Evolutionary conservation across 1,140 invertebrate genomes (phyloP).

Genomic region (Coenobita brevimanus): DNA sequence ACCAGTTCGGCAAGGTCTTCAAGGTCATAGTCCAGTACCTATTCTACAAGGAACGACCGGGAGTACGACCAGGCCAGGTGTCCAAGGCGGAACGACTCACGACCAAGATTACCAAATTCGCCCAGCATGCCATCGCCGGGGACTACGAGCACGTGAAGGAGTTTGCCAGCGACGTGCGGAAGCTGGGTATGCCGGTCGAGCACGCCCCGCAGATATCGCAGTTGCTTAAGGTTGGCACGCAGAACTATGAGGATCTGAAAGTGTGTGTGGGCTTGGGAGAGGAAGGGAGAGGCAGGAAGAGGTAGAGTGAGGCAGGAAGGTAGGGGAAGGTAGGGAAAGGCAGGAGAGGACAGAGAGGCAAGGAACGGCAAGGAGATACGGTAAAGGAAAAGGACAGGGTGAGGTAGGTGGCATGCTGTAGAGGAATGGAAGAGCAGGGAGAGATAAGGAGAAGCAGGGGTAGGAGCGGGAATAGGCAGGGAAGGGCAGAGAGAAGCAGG

Average conservation of each 20-base stretch:
- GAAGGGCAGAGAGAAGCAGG: no score
- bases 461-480: no score
- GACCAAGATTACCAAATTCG: conserved; percentile 93
- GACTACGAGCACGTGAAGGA: conserved; percentile 94
- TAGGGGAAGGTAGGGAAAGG: no score
- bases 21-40: conserved; percentile 98
- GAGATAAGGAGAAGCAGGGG: no score
- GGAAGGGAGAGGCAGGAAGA: no score
- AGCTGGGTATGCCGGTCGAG: conserved; percentile 95
- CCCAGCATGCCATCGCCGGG: conserved; percentile 93
- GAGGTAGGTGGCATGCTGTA: no score
- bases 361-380: no score
- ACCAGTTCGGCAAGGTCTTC: conserved; percentile 99
- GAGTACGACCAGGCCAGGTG: conserved; percentile 95
- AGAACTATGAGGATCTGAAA: conserved; percentile 91
- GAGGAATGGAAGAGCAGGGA: no score
- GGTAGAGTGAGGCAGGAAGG: no score
- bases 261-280: conserved; percentile 10
- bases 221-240: conserved; percentile 95
- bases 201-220: conserved; percentile 97
- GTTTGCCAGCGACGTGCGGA: conserved; percentile 92
- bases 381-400: no score
- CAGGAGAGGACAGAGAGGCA: no score
- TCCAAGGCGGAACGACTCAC: conserved; percentile 93
- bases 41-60: conserved; percentile 98